phyloP scores from a whole-genome alignment of 2,113 vertebrate species.

The Pica pica region DNA sequence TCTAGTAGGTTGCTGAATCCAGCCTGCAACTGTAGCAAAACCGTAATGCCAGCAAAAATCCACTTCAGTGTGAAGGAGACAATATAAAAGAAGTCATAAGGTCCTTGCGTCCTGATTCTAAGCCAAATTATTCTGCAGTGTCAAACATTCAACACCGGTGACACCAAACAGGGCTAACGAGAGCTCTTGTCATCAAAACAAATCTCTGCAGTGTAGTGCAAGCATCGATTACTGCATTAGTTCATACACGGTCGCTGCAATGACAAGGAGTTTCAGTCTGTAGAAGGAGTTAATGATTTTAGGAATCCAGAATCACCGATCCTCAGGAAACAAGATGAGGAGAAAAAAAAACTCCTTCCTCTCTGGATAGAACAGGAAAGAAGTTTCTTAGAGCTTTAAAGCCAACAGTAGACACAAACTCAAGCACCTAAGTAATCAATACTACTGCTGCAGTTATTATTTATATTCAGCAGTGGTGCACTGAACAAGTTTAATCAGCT shows the following conservation, averaged over 20 bases:
- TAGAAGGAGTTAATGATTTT: constrained; percentile 6
- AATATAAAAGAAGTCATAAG: constrained; percentile 2
- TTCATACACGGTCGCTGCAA: constrained; percentile 1
- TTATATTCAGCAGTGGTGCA: background rate
- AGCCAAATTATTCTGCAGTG: constrained; percentile 60
- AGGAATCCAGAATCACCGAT: constrained; percentile 23
- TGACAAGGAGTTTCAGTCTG: constrained; percentile 1
- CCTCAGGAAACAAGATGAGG: background rate
- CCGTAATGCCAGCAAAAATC: constrained; percentile 27
- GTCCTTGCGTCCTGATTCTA: constrained; percentile 47
- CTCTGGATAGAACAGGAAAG: background rate
- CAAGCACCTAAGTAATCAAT: constrained; percentile 13
- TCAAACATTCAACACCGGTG: constrained; percentile 31
- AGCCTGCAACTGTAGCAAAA: constrained; percentile 46
- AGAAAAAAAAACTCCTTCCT: background rate
- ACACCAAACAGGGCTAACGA: constrained; percentile 51
- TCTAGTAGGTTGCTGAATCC: constrained; percentile 50
- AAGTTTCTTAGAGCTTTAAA: constrained; percentile 23
- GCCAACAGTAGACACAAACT: background rate
- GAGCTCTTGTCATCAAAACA: constrained; percentile 70
- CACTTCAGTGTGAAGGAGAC: constrained; percentile 19
- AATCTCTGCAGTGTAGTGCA: constrained; percentile 72
- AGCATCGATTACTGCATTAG: constrained; percentile 65
- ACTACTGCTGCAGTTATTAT: constrained; percentile 46
- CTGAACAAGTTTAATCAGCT: background rate